Percentiles rank a stretch among this genome's conserved stretches.
These are phyloP conservation scores for Tipula lateralis DNA, from an alignment of 2,888 invertebrate genomes.

Conservation along the genomic window DNA sequence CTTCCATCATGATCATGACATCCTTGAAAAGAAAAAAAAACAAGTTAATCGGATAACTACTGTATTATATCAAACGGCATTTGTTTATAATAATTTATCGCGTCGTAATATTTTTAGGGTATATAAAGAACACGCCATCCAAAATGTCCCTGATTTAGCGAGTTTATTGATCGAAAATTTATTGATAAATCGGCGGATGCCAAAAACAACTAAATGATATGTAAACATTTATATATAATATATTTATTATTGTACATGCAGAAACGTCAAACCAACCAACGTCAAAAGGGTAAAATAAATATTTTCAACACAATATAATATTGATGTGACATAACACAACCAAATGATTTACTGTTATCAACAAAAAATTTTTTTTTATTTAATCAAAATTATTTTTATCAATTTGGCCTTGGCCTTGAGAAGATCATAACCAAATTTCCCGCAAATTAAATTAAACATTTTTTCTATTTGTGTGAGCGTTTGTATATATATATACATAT, in stretches of 20 bases:
- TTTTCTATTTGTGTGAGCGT: not conserved
- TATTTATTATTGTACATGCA: no score
- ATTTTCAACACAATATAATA: not conserved
- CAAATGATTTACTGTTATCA: not conserved
- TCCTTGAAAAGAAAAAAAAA: not conserved
- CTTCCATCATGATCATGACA: not conserved
- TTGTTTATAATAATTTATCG: not conserved
- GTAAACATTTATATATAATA: no score
- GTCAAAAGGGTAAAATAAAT: not conserved
- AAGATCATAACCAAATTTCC: conserved; percentile 13
- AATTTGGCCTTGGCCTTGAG: conserved; percentile 13
- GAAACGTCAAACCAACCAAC: not conserved
- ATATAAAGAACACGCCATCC: not conserved
- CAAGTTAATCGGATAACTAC: not conserved
- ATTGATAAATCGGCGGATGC: not conserved
- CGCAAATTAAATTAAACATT: not conserved
- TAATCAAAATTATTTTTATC: conserved; percentile 3
- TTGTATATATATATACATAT: not conserved
- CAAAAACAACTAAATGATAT: not conserved
- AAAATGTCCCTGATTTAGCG: not conserved
- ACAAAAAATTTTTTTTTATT: not conserved
- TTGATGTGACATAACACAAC: not conserved
- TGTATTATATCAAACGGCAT: not conserved
- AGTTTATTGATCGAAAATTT: not conserved
- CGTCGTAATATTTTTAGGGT: not conserved